Evolutionary conservation across 2,888 invertebrate species (phyloP), one percentile per base, ranked within the genome.

Genomic region (Bibio marci): DNA sequence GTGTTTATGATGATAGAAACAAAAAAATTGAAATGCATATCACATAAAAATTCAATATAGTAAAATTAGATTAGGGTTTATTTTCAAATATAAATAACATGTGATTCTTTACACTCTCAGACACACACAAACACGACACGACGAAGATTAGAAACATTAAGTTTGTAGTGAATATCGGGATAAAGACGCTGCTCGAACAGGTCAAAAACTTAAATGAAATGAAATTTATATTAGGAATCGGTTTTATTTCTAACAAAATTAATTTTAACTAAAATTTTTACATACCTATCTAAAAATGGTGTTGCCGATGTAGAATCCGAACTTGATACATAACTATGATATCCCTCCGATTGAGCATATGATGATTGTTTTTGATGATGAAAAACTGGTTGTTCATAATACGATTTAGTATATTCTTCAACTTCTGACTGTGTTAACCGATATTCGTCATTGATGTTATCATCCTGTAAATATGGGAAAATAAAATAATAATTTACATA

Each of bases 341-440:
- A 81, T 38, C 80, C 80, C 61, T 81, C 80, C 38, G 79, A 79
- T 52, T 80, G 80, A 37, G 80, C 80, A 60, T 81, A 80, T 38
- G 78, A 78, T 30, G 76, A 69, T 52, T 79, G 78, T 51, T 76
- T 78, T 49, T 76, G 76, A 55, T 78, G 78, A 48, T 70, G 65
- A 49, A 67, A 69, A 36, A 59, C 62, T 44, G 69, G 69, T 46
- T 64, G 66, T 51, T 64, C 64, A 43, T 69, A 71, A 54, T 73
- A 75, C 46, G 70, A 70, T 44, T 73, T 68, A 46, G 73, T 73
- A 52, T 78, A 78, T 49, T 76, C 73, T 55, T 79, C 78, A 43
- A 79, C 64, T 50, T 78, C 78, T 36, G 75, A 74, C 54, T 76
- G 74, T 33, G 74, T 77, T 45, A 72, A 58, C 27, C 58, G 56